A percentile compares a stretch with the other conserved stretches of the same genome.
phyloP scores from a whole-genome alignment of 2,797 vertebrate species.

The Lacerta agilis region DNA sequence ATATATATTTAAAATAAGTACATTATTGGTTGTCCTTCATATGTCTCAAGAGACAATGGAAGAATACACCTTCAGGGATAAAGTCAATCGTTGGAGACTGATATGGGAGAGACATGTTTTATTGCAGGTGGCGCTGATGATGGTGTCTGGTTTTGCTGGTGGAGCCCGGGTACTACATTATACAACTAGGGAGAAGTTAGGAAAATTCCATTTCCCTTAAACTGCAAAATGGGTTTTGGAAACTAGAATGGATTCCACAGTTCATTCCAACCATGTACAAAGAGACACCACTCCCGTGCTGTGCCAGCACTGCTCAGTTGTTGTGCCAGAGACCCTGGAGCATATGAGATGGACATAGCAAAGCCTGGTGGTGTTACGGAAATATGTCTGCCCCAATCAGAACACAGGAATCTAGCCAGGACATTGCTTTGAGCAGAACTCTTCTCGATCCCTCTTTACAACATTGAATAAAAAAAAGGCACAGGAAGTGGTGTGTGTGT shows the following conservation, averaged over 20 bases:
- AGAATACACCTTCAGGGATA: too few species aligned
- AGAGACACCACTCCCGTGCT: not conserved
- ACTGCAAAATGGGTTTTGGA: not conserved
- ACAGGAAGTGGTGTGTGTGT: not conserved
- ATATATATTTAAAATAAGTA: too few species aligned
- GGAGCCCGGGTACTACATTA: too few species aligned
- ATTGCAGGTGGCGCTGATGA: too few species aligned
- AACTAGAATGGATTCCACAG: not conserved
- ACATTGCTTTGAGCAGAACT: not conserved
- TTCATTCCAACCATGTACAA: not conserved
- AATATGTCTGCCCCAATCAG: not conserved
- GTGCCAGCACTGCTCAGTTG: not conserved
- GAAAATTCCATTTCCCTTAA: not conserved
- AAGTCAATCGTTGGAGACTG: too few species aligned
- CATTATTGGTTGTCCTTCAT: too few species aligned
- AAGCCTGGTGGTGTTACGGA: not conserved
- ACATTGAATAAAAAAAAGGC: not conserved
- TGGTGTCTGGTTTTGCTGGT: too few species aligned
- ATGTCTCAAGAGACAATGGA: too few species aligned
- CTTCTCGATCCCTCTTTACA: not conserved
- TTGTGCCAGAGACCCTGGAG: not conserved
- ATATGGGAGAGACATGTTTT: too few species aligned
- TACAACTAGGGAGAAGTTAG: not conserved
- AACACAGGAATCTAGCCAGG: not conserved
- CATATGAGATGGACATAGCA: not conserved